Percentiles rank a stretch among this genome's conserved stretches.
Evolutionary conservation across 23 tunicate species (phyloP).

Genomic region (Styela plicata): DNA sequence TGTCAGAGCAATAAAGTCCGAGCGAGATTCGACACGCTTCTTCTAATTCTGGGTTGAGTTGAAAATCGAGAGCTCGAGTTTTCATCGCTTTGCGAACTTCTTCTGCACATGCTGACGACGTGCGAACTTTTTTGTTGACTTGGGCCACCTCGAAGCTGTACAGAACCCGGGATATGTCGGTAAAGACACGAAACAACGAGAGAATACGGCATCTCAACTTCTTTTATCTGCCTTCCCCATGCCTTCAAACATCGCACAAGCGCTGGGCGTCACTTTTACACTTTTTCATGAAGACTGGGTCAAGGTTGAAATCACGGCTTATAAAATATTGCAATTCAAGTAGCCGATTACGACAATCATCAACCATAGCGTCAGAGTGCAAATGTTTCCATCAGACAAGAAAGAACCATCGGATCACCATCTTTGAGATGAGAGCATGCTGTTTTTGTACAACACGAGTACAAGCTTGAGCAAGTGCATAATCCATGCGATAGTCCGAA

Average conservation of each 20-base stretch:
- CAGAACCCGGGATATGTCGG: constrained; percentile 31
- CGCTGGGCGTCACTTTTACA: constrained; percentile 44
- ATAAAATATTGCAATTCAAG: constrained; percentile 82
- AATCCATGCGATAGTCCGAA: constrained; percentile 67
- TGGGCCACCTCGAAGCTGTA: not conserved
- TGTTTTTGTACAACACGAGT: constrained; percentile 25
- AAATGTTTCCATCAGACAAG: constrained; percentile 87
- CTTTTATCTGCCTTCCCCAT: constrained; percentile 10
- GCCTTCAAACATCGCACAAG: constrained; percentile 16
- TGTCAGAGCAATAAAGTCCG: constrained; percentile 59
- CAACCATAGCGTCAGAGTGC: constrained; percentile 35
- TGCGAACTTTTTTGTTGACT: not conserved
- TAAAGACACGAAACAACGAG: constrained; percentile 75
- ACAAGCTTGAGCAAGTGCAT: constrained; percentile 50
- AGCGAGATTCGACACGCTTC: constrained; percentile 50
- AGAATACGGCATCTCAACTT: constrained; percentile 40
- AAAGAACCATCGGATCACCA: constrained; percentile 74
- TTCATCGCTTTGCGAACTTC: constrained; percentile 63
- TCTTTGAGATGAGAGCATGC: constrained; percentile 34
- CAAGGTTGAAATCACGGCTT: constrained; percentile 59
- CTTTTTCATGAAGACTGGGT: constrained; percentile 37
- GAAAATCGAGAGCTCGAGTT: constrained; percentile 67
- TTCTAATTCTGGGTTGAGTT: constrained; percentile 84
- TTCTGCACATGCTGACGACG: constrained; percentile 36
- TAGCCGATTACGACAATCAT: constrained; percentile 45